A percentile compares a stretch with the other conserved stretches of the same genome.
Evolutionary conservation across 2,113 vertebrate species (phyloP).

Genomic region (Nothoprocta pentlandii): DNA sequence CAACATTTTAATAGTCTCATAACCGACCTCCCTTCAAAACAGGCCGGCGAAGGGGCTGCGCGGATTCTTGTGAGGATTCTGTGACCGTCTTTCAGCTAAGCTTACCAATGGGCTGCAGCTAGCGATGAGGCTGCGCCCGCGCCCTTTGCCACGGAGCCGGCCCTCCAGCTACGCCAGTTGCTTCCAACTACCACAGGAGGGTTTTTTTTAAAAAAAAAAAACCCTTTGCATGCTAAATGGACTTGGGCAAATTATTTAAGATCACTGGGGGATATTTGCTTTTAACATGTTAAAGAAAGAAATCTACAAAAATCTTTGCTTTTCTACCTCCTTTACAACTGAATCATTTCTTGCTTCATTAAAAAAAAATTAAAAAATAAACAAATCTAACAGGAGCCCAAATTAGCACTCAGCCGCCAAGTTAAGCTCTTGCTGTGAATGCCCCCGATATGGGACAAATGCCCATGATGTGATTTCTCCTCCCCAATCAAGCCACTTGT

Average conservation of each 20-base stretch:
- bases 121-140: constrained; percentile 73
- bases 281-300: constrained; percentile 63
- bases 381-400: constrained; percentile 57
- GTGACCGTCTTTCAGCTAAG: constrained; percentile 79
- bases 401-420: constrained; percentile 49
- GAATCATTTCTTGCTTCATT: constrained; percentile 28
- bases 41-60: constrained; percentile 74
- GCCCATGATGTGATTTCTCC: background rate
- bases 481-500: background rate
- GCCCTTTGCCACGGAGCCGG: constrained; percentile 58
- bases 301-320: constrained; percentile 52
- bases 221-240: constrained; percentile 39
- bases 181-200: too few species aligned
- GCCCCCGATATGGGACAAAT: constrained; percentile 2
- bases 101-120: constrained; percentile 80
- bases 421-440: constrained; percentile 53
- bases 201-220: too few species aligned
- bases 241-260: constrained; percentile 73
- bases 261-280: constrained; percentile 73
- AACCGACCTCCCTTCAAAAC: constrained; percentile 83
- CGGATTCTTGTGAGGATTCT: constrained; percentile 78
- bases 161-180: background rate
- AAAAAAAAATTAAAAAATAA: background rate
- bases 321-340: constrained; percentile 41
- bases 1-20: constrained; percentile 89